phyloP scores from a whole-genome alignment of 64 coral and sea anemone species.

The Montipora sp. region DNA sequence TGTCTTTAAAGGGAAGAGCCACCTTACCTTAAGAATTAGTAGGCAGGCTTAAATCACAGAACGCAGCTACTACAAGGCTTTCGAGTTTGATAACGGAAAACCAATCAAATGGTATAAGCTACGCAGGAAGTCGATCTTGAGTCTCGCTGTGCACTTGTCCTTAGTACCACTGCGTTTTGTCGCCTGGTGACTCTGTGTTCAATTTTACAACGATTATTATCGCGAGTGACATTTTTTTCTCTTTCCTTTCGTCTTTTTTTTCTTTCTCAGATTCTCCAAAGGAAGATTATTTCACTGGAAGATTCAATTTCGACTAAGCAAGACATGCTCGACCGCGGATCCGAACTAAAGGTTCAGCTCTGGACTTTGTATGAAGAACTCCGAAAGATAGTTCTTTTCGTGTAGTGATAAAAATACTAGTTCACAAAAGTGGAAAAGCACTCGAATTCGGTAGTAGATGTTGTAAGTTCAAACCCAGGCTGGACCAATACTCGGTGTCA shows the following conservation, averaged over 20 bases:
- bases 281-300: conserved; percentile 20
- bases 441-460: no score
- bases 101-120: no score
- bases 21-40: no score
- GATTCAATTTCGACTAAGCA: neutral
- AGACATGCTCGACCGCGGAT: neutral
- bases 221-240: no score
- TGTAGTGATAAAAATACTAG: neutral
- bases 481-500: no score
- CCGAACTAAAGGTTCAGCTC: neutral
- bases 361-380: conserved; percentile 10
- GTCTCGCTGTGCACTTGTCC: no score
- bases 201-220: neutral
- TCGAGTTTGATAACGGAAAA: no score
- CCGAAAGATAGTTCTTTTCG: neutral
- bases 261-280: neutral
- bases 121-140: no score
- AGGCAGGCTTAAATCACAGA: no score
- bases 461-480: no score
- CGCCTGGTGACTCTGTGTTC: neutral
- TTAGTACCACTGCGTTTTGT: no score
- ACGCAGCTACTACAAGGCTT: no score
- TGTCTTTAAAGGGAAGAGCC: neutral
- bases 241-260: neutral
- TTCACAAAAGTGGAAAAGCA: neutral